Conservation (phyloP, 2,888 invertebrate genomes). For the Neelides folsomi region DNA sequence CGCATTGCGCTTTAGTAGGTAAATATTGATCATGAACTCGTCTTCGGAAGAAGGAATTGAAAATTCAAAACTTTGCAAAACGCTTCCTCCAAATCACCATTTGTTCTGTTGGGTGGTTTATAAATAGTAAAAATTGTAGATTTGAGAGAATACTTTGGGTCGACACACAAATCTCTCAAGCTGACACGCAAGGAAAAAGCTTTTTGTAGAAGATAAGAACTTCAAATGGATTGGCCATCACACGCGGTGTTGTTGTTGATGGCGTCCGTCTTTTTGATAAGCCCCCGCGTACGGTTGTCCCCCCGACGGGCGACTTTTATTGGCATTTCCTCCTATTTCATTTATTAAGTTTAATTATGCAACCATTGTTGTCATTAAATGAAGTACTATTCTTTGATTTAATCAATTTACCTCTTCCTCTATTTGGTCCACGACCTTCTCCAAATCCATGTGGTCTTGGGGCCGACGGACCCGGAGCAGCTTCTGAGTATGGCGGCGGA, state of each 20-base stretch:
- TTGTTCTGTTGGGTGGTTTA: too few relatives aligned
- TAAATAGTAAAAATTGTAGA: too few relatives aligned
- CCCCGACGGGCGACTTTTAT: slow-evolving; percentile 19
- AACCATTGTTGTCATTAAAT: too few relatives aligned
- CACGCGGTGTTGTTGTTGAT: slow-evolving; percentile 33
- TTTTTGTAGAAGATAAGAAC: slow-evolving; percentile 16
- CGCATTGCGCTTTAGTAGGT: too few relatives aligned
- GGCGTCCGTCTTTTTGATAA: slow-evolving; percentile 28
- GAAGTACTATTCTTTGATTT: too few relatives aligned
- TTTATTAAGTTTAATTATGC: not conserved
- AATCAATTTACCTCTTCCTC: slow-evolving; percentile 22
- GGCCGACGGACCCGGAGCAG: slow-evolving; percentile 37
- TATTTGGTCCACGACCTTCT: slow-evolving; percentile 50
- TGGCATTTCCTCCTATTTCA: slow-evolving; percentile 7
- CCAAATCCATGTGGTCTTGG: slow-evolving; percentile 56
- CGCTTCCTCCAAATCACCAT: too few relatives aligned
- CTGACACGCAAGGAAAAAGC: slow-evolving; percentile 8
- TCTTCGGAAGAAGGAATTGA: too few relatives aligned
- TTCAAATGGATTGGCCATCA: slow-evolving; percentile 25
- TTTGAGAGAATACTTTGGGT: too few relatives aligned
- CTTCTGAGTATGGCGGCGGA: slow-evolving; percentile 34
- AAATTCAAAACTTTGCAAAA: too few relatives aligned
- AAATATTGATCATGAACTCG: too few relatives aligned
- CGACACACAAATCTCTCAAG: too few relatives aligned
- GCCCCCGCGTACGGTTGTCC: slow-evolving; percentile 29